phyloP scores from a whole-genome alignment of 2,113 vertebrate genomes.

The Gavia stellata region DNA sequence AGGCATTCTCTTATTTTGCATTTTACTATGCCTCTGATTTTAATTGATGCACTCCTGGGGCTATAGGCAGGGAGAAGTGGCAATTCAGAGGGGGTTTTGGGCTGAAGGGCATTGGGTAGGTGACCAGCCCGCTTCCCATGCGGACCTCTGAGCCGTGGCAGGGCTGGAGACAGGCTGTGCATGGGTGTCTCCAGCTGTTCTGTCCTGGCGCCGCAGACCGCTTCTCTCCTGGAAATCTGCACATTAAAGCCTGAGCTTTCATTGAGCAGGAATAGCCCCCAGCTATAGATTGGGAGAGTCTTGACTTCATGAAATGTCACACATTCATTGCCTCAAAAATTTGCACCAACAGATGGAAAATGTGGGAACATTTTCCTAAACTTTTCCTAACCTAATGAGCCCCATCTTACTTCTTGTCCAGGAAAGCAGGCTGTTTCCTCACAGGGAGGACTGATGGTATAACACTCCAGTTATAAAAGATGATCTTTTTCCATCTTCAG shows the following conservation, averaged over 20 bases:
- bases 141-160: fast-evolving
- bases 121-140: fast-evolving
- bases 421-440: neutral
- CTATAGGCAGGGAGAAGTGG: neutral
- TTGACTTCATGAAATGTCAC: conserved; percentile 2
- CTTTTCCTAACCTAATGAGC: neutral
- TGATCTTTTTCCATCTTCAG: conserved; percentile 37
- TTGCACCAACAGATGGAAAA: conserved; percentile 39
- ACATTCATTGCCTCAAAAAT: neutral
- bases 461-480: neutral
- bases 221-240: neutral
- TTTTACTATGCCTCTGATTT: neutral
- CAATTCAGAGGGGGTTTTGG: neutral
- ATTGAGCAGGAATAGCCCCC: neutral
- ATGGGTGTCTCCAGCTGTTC: neutral
- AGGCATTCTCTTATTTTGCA: neutral
- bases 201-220: neutral
- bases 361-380: too few species aligned
- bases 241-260: neutral
- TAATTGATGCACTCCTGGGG: neutral
- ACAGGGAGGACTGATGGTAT: neutral
- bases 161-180: neutral
- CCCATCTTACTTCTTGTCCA: neutral
- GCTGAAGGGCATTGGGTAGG: neutral
- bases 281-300: neutral